Conservation (phyloP, 1,140 invertebrate genomes). For the Eriosoma lanigerum region DNA sequence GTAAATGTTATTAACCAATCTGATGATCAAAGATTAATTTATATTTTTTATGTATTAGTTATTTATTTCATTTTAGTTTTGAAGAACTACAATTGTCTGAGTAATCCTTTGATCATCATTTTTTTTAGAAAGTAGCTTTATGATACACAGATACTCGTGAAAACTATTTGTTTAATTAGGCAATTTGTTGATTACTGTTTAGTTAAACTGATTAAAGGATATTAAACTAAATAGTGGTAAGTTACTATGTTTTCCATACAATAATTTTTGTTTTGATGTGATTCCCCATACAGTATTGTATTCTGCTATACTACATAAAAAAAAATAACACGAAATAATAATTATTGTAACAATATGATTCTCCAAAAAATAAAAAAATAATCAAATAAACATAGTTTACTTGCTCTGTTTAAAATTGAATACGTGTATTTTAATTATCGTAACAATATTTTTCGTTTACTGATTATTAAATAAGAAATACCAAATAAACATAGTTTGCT, state of each 20-base stretch:
- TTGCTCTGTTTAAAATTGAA: background rate
- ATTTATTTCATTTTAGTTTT: constrained; percentile 37
- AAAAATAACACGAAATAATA: background rate
- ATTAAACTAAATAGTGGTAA: constrained; percentile 51
- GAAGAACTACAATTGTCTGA: constrained; percentile 32
- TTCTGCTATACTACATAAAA: constrained; percentile 39
- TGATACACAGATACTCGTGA: constrained; percentile 34
- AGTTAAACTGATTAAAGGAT: constrained; percentile 52
- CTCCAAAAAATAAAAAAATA: background rate
- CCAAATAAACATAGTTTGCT: constrained; percentile 1
- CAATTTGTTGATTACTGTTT: constrained; percentile 52
- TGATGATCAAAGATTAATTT: constrained; percentile 51
- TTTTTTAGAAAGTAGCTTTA: constrained; percentile 32
- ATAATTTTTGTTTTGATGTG: constrained; percentile 51
- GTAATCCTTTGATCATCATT: constrained; percentile 50
- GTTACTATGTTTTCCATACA: constrained; percentile 51
- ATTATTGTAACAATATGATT: constrained; percentile 6
- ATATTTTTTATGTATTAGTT: constrained; percentile 22
- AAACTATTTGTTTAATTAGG: constrained; percentile 51
- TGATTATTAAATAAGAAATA: background rate
- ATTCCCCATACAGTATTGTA: constrained; percentile 47
- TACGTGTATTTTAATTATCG: background rate
- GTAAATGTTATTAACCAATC: constrained; percentile 34
- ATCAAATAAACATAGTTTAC: background rate
- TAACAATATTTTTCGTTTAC: background rate